These are phyloP conservation scores for Erynnis tages DNA, from an alignment of 2,888 invertebrate genomes.

Conservation along the genomic window DNA sequence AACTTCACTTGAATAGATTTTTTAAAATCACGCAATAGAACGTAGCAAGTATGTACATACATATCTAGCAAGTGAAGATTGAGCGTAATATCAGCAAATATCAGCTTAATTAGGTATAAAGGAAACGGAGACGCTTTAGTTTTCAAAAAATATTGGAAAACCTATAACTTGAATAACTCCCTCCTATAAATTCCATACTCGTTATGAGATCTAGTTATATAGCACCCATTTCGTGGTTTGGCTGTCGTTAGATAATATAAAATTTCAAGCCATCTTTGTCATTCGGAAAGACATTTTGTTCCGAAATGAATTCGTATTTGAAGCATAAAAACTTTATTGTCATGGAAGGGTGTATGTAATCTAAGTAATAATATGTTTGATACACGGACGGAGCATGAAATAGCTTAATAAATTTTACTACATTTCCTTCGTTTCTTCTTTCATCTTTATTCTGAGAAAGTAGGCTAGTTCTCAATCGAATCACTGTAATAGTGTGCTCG, in stretches of 20 bases:
- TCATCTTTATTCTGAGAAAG: slow-evolving; percentile 2
- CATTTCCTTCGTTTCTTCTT: not conserved
- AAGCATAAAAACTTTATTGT: slow-evolving; percentile 14
- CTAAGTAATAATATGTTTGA: slow-evolving; percentile 3
- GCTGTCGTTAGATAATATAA: not conserved
- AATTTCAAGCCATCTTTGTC: not conserved
- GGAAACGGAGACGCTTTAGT: too few relatives aligned
- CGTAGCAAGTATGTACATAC: too few relatives aligned
- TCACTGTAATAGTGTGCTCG: not conserved
- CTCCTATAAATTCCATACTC: not conserved
- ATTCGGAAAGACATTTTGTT: not conserved
- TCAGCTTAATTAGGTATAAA: too few relatives aligned
- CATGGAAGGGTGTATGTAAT: not conserved
- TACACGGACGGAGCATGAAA: slow-evolving; percentile 10
- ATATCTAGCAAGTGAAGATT: too few relatives aligned
- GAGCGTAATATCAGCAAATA: too few relatives aligned
- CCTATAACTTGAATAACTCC: too few relatives aligned
- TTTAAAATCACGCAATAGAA: too few relatives aligned
- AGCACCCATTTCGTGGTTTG: too few relatives aligned
- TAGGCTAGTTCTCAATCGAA: not conserved
- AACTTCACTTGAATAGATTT: too few relatives aligned
- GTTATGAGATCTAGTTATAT: not conserved
- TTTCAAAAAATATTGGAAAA: too few relatives aligned
- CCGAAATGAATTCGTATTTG: slow-evolving; percentile 14
- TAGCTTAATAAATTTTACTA: slow-evolving; percentile 16